Evolutionary conservation across 2,888 invertebrate genomes (phyloP), one percentile per base, ranked within the genome.

Genomic region (Eilema depressum): DNA sequence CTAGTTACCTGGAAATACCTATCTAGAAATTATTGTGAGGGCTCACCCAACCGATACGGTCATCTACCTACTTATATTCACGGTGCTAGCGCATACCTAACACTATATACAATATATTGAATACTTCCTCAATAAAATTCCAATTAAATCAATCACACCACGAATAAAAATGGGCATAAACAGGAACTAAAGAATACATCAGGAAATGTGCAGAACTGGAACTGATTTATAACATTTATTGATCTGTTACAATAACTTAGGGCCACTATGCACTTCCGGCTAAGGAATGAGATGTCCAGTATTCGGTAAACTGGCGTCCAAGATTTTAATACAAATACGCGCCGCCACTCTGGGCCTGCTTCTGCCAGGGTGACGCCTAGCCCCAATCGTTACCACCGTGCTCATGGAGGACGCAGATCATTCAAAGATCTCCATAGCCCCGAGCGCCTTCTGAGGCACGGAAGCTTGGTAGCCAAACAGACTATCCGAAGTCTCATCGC

Each of bases 101-200:
- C n/a, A 23, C 17, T 33, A n/a, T n/a, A n/a, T n/a, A 4, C 26
- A 30, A 30, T 47, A 47, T 30, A 47, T 23, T 17, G 30, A 65
- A 56, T 20, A 26, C 57, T 66, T 66, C 60, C 66, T 60, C 37
- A 66, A 60, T 66, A 66, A 57, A 14, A 37, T 14, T n/a, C 37
- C 65, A 53, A 61, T 65, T 26, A 69, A 65, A 2, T 28, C n/a
- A 53, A 56, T 59, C 60, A 53, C 65, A 53, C 60, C 41, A 33
- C 14, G n/a, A 65, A 69, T 69, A 69, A 53, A 61, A 65, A 63
- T 65, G 53, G 26, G 23, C 25, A 56, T 65, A 56, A 65, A 62
- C 61, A 69, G 65, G 65, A 69, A 69, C 69, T 69, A 69, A 64
- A 53, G 53, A 47, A 53, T 28, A 59, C 12, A 41, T 41, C 57